A percentile compares a stretch with the other conserved stretches of the same genome.
Conservation (phyloP, 2,888 invertebrate genomes). For the Leucoma salicis region DNA sequence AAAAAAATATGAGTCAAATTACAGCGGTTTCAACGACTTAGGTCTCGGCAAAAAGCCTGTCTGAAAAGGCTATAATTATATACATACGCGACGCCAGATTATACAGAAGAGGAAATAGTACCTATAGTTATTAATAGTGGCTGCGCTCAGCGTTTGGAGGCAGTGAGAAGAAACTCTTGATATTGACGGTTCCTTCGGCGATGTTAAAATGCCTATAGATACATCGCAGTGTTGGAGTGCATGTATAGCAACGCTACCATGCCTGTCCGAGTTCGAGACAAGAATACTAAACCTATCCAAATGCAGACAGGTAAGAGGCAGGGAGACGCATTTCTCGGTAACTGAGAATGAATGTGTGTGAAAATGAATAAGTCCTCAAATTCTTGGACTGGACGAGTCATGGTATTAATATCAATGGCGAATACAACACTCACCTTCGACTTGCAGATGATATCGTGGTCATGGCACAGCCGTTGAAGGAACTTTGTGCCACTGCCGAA, state of each 20-base stretch:
- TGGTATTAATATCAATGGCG: slow-evolving; percentile 36
- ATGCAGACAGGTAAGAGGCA: neutral
- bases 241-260: neutral
- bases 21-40: no score
- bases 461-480: neutral
- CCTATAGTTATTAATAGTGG: no score
- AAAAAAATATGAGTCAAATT: no score
- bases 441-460: slow-evolving; percentile 59
- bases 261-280: neutral
- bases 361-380: neutral
- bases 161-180: neutral
- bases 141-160: neutral
- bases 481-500: neutral
- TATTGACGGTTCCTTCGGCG: neutral
- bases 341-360: neutral
- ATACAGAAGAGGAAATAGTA: neutral
- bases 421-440: slow-evolving; percentile 1
- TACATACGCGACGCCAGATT: neutral
- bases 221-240: neutral
- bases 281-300: neutral
- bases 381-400: neutral
- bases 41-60: no score
- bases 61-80: slow-evolving; percentile 10
- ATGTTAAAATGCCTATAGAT: neutral
- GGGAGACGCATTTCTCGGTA: neutral